Evolutionary conservation across 2,888 invertebrate genomes (phyloP).

Genomic region (Lasioglossum morio): DNA sequence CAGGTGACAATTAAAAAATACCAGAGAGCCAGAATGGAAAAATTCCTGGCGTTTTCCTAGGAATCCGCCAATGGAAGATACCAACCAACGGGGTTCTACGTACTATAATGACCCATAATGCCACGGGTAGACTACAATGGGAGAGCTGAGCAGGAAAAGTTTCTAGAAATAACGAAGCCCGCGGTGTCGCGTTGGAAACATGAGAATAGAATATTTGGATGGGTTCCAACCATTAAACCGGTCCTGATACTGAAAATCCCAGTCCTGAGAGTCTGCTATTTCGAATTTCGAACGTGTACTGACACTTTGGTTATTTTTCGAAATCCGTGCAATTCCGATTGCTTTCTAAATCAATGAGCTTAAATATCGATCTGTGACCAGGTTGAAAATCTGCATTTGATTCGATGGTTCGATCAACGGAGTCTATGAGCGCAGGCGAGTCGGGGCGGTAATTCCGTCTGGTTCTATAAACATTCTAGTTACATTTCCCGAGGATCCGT

Average conservation of each 20-base stretch:
- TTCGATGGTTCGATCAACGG: neutral
- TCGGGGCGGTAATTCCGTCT: neutral
- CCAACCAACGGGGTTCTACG: neutral
- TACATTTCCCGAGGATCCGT: neutral
- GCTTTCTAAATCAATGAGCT: no score
- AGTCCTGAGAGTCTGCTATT: neutral
- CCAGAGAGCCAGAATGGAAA: neutral
- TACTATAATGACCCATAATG: neutral
- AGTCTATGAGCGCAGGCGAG: neutral
- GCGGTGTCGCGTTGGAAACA: neutral
- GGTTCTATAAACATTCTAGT: neutral
- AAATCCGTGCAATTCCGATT: neutral
- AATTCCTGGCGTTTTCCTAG: neutral
- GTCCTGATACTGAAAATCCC: neutral
- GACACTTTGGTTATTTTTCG: neutral
- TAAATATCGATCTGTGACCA: neutral
- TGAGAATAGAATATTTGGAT: constrained; percentile 5
- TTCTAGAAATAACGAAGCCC: neutral
- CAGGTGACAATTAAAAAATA: neutral
- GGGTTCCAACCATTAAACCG: neutral
- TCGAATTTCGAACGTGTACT: neutral
- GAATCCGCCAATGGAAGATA: neutral
- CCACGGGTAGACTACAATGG: neutral
- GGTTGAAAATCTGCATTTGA: neutral
- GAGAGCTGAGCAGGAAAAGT: neutral